Evolutionary conservation across 1,140 invertebrate genomes (phyloP).

Genomic region (Danaus plexippus): DNA sequence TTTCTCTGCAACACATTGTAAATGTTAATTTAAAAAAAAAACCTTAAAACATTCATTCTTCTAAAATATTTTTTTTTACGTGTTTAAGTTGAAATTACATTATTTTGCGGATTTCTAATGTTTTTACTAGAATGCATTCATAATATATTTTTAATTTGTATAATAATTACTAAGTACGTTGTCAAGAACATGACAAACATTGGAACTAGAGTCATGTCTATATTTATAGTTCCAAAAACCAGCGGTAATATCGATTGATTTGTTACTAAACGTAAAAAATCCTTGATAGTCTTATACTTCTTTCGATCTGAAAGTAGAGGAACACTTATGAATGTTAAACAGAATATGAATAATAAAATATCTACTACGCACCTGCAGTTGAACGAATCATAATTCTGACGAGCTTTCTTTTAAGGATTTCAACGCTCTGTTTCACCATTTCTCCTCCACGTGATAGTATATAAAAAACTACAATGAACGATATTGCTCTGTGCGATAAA

Average conservation of each 20-base stretch:
- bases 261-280: constrained; percentile 27
- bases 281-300: constrained; percentile 24
- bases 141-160: constrained; percentile 44
- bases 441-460: constrained; percentile 13
- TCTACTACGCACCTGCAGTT: constrained; percentile 3
- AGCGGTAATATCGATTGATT: constrained; percentile 21
- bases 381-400: constrained; percentile 15
- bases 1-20: too few relatives aligned
- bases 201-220: constrained; percentile 38
- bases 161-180: constrained; percentile 36
- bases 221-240: constrained; percentile 26
- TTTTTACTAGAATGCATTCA: constrained; percentile 9
- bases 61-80: too few relatives aligned
- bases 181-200: constrained; percentile 33
- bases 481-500: not conserved
- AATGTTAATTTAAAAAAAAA: too few relatives aligned
- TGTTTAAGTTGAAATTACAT: too few relatives aligned
- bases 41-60: too few relatives aligned
- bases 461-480: constrained; percentile 7
- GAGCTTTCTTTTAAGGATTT: constrained; percentile 9
- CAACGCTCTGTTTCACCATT: constrained; percentile 7
- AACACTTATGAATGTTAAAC: not conserved
- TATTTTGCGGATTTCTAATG: too few relatives aligned
- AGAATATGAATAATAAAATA: not conserved
- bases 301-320: not conserved